Base-by-base conservation (phyloP, 2,888 invertebrate genomes). In the Melinaea menophilus region DNA sequence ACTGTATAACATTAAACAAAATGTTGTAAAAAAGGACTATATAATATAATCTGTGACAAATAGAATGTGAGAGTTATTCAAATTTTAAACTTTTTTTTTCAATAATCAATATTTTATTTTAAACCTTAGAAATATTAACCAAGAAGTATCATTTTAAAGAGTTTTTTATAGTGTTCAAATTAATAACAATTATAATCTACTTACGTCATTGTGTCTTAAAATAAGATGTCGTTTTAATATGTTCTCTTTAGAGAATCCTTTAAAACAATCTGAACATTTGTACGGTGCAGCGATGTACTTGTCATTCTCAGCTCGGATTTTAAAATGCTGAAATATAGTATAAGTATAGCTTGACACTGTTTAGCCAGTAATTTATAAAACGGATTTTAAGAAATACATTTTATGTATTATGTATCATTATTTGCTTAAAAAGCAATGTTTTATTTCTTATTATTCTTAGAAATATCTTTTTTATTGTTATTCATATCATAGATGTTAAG, bases 211-310 rank as follows among this genome's bases (percentile, higher is more conserved):
- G 71, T 90, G 89, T 45, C 83, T 76, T 31, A 84, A 69, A 45
- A 78, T 73, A 1, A 69, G 71, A 71, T 90, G 90, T 54, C 89
- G 74, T 7, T 77, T 74, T 11, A 86, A 64, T 75, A 87, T 89
- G 37, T 85, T 81, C 48, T 81, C 79, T 63, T 85, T 87, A 0
- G 87, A 86, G 62, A 89, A 90, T 0, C 85, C 81, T 70, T 83
- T 87, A 55, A 82, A 83, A 66, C 90, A 90, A 55, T 84, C 79
- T 0, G 71, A 72, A 69, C 90, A 90, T 69, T 87, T 86, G 64
- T 72, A 84, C 1, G 76, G 70, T 0, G 86, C 82, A 7, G 76
- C 69, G 56, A 78, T 57, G 74, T 86, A 86, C 64, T 82, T 84
- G 1, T 75, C 66, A 68, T 81, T 75, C 4, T 81, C 75, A 0